Base-by-base conservation (phyloP, 35 echinoderm and acorn worm species). In the Apostichopus californicus region DNA sequence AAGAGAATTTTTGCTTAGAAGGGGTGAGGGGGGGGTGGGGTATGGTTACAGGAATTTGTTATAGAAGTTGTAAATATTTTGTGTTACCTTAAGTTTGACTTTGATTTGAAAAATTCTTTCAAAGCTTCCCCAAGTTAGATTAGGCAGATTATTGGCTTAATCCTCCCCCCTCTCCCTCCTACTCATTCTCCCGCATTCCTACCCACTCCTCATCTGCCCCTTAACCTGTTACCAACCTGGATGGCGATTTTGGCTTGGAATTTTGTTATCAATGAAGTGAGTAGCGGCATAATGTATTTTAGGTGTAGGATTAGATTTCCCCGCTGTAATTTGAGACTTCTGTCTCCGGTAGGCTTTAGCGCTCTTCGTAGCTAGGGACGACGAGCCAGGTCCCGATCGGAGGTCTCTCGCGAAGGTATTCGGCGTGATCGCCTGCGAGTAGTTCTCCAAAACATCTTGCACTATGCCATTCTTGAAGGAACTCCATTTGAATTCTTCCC, bases 391-490 rank as follows among this genome's bases (percentile, higher is more conserved):
- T 6, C 3, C 64, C 63, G 23, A 79, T 23, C 92, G 78, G 9
- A 82, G 56, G 23, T 77, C 81, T 77, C 70, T 93, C 12, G 78
- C 88, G 54, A 89, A 93, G 52, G 80, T 85, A 18, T 90, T 86
- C 3, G 92, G 52, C 14, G 77, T 64, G 12, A 85, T 72, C 13
- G 93, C 70, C 3, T 94, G 90, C 18, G 93, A 70, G 52, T 97
- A 73, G 13, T 91, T 91, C 11, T 89, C 70, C 93, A 94, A 73
- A 7, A 94, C 92, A 65, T 93, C 89, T 12, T 71, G 13, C 3
- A 99, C 89, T 23, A 94, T 80, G 11, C 83, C 93, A 73, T 92
- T 93, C 92, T 99, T 99, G 87, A 98, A 99, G 68, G 94, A 93
- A 22, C 78, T 99, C 97, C 97, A 99, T 23, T 93, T 91, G 89